phyloP scores from a whole-genome alignment of 2,113 vertebrate species.

The Notarius quadriscutis region DNA sequence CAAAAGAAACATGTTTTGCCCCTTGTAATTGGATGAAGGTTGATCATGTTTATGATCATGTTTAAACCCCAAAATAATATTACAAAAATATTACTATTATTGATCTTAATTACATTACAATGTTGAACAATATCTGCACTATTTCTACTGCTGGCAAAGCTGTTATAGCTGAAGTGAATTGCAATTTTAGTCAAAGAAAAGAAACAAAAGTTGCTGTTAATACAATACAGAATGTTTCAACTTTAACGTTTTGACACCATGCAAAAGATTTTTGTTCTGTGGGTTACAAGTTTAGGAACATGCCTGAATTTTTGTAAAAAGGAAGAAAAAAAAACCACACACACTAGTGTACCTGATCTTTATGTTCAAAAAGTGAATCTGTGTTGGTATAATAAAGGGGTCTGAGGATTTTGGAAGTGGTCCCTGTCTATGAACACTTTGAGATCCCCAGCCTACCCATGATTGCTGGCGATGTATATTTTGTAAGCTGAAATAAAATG shows the following conservation, averaged over 20 bases:
- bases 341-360: background rate
- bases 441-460: background rate
- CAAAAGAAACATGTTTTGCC: background rate
- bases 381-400: background rate
- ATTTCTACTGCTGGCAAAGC: background rate
- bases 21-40: background rate
- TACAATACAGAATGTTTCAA: background rate
- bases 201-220: background rate
- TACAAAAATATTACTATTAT: background rate
- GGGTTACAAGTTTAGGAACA: background rate
- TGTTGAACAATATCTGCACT: background rate
- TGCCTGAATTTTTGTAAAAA: too few species aligned
- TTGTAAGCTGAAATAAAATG: background rate
- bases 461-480: background rate
- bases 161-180: background rate
- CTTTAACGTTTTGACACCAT: background rate
- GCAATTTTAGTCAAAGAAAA: background rate
- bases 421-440: background rate
- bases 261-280: background rate
- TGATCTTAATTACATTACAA: background rate
- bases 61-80: background rate
- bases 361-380: background rate
- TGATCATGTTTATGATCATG: background rate
- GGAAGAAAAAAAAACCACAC: background rate
- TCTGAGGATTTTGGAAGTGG: background rate